phyloP scores from a whole-genome alignment of 2,797 vertebrate genomes.

The Karalla daura region DNA sequence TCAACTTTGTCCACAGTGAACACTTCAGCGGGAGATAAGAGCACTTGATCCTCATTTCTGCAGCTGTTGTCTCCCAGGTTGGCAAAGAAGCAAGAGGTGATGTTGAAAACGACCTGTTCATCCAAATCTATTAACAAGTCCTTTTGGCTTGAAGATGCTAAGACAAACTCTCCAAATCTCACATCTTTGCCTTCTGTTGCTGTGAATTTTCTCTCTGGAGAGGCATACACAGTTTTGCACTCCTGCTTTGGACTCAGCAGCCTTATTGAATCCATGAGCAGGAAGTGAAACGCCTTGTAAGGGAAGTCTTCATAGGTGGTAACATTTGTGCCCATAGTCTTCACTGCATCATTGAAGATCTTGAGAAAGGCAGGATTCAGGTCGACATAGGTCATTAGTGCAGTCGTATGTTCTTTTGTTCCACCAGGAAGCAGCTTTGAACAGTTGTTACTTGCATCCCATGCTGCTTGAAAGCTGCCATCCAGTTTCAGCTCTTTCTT shows the following conservation, averaged over 20 bases:
- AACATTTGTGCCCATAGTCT: slow-evolving; percentile 39
- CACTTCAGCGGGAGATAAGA: slow-evolving; percentile 72
- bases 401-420: slow-evolving; percentile 35
- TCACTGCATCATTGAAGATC: slow-evolving; percentile 7
- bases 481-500: slow-evolving; percentile 27
- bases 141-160: fast-evolving
- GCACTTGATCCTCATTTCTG: fast-evolving
- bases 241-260: neutral
- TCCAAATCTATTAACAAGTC: fast-evolving
- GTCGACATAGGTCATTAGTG: slow-evolving; percentile 26
- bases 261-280: slow-evolving; percentile 68
- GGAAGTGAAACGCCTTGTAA: slow-evolving; percentile 75
- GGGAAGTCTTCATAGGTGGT: slow-evolving; percentile 62
- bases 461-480: neutral
- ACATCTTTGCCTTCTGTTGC: slow-evolving; percentile 15
- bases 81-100: slow-evolving; percentile 68
- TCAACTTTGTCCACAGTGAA: slow-evolving; percentile 53
- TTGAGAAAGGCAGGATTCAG: fast-evolving
- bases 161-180: slow-evolving; percentile 62
- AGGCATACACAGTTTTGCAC: slow-evolving; percentile 25
- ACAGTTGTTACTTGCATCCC: neutral
- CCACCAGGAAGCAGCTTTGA: slow-evolving; percentile 8
- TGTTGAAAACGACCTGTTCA: fast-evolving
- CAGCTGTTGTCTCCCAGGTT: slow-evolving; percentile 32
- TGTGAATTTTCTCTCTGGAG: fast-evolving